Base-by-base conservation (phyloP, 2,113 vertebrate species). In the Hemichromis elongatus region DNA sequence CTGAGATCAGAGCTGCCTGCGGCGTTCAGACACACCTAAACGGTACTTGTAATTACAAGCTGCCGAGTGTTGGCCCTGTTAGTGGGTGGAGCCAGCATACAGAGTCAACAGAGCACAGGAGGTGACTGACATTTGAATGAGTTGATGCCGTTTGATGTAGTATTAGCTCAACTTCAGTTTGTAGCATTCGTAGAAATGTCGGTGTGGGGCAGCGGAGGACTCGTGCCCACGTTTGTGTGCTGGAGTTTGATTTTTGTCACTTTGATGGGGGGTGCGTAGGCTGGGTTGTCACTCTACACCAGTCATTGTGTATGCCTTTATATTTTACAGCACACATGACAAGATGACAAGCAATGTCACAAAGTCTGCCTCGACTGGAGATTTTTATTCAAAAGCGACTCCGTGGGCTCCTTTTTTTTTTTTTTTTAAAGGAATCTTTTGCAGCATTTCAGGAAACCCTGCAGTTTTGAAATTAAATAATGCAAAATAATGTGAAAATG, bases 1-100 rank as follows among this genome's bases (percentile, higher is more conserved):
- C 90, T 70, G 91, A 91, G 93, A 93, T 91, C 89, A 93, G 86
- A 93, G 87, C 52, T 11, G 61, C 89, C 80, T 83, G 79, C 63
- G 9, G 86, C 2, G 40, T 80, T 88, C 86, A 55, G 84, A 88
- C 37, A 59, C 82, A 92, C 88, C 91, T 90, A 81, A 92, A 82
- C 28, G 42, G 28, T 42, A 21, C 83, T 82, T 80, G 70, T 89
- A 93, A 93, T 94, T 88, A 90, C 87, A 85, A 86, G 91, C 54
- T 79, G 9, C 10, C 14, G 47, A 37, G 79, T 56, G 78, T 83
- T 70, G 85, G 88, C 84, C 87, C 89, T 26, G 57, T 66, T 86
- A 87, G 89, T 85, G 80, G 88, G 81, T 5, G 80, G 86, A 77
- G 70, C 82, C 78, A 83, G 35, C 16, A 19, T 45, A 10, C 1